Conservation (phyloP, 1,140 invertebrate species). For the Drosophila sp. region DNA sequence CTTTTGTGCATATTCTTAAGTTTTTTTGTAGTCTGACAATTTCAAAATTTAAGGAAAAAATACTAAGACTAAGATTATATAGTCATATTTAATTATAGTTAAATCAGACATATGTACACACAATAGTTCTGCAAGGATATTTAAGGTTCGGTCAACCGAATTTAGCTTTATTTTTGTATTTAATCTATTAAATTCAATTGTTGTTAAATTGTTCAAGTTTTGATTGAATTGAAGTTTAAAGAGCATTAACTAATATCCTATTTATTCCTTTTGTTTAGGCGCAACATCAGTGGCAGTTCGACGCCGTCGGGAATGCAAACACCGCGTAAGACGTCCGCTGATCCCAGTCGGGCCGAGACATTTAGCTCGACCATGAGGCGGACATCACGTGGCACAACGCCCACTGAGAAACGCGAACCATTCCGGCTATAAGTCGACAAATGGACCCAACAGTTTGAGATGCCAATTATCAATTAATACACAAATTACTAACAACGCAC, state of each 20-base stretch:
- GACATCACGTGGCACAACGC: slow-evolving; percentile 86
- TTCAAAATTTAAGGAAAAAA: no score
- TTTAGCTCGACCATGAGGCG: slow-evolving; percentile 78
- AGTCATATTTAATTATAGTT: no score
- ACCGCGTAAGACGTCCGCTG: slow-evolving; percentile 80
- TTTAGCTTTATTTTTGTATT: background rate
- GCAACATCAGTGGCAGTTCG: slow-evolving; percentile 81
- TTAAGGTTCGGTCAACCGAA: no score
- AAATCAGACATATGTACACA: no score
- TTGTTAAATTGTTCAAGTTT: slow-evolving; percentile 28
- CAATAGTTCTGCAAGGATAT: no score
- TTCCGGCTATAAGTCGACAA: slow-evolving; percentile 87
- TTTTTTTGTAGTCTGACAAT: no score
- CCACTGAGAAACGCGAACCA: slow-evolving; percentile 87
- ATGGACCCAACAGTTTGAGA: slow-evolving; percentile 40
- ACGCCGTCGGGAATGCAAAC: slow-evolving; percentile 84
- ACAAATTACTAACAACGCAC: slow-evolving; percentile 72
- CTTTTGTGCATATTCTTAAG: no score
- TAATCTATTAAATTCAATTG: background rate
- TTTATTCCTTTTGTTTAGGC: slow-evolving; percentile 45
- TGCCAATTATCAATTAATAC: slow-evolving; percentile 62
- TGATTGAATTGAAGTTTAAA: background rate
- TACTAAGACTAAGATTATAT: no score
- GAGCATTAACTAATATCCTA: background rate
- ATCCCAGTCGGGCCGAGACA: slow-evolving; percentile 54